Conservation (phyloP, 2,888 invertebrate species). For the Phoenoteleia sp. region DNA sequence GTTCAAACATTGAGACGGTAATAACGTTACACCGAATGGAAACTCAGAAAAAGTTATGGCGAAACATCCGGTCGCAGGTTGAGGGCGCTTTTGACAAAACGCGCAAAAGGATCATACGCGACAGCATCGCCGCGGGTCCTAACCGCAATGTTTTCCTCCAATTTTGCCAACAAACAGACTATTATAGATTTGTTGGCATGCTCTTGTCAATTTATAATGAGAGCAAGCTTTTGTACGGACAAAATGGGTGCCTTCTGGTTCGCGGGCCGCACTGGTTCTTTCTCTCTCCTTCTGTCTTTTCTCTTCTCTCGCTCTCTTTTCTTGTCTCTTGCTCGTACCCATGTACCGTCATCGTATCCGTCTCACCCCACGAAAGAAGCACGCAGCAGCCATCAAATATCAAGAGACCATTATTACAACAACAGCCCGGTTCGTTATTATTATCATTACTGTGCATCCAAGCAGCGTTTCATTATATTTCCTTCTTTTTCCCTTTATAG, state of each 20-base stretch:
- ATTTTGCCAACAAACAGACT: conserved; percentile 82
- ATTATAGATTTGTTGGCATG: conserved; percentile 81
- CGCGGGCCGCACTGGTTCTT: no score
- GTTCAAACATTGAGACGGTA: not conserved
- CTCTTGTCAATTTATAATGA: conserved; percentile 80
- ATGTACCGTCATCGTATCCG: no score
- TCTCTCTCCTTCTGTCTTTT: conserved; percentile 2
- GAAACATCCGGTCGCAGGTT: conserved; percentile 29
- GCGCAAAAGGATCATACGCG: conserved; percentile 66
- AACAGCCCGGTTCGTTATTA: conserved; percentile 58
- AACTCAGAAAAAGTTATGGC: conserved; percentile 17
- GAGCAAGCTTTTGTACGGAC: conserved; percentile 77
- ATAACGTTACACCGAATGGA: conserved; percentile 39
- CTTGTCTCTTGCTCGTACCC: no score
- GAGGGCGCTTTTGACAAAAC: conserved; percentile 69
- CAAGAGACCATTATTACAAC: conserved; percentile 78
- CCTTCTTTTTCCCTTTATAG: conserved; percentile 62
- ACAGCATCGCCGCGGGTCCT: conserved; percentile 78
- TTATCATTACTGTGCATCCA: conserved; percentile 54
- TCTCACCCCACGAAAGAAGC: conserved; percentile 53
- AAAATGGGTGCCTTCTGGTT: conserved; percentile 72
- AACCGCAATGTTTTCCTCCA: conserved; percentile 82
- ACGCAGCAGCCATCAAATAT: conserved; percentile 73
- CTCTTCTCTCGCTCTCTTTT: conserved; percentile 15
- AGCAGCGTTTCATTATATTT: conserved; percentile 67